These are phyloP conservation scores for Uropsilus gracilis DNA, from an alignment of 2,113 vertebrate genomes.

Conservation along the genomic window DNA sequence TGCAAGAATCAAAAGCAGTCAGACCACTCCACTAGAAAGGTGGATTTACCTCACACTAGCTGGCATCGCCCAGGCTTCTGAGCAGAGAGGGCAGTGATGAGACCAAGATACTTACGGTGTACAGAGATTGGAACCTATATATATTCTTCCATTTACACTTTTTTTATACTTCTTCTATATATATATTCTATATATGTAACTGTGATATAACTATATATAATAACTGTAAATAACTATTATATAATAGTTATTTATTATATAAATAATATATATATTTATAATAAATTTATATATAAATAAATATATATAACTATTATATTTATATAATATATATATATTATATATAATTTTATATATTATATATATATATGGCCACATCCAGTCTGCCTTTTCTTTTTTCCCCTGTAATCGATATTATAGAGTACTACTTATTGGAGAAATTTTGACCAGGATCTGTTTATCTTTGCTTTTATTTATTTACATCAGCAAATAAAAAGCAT, in stretches of 20 bases:
- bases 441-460: neutral
- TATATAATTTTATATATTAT: too few species aligned
- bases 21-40: neutral
- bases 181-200: too few species aligned
- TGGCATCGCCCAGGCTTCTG: neutral
- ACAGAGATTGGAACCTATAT: neutral
- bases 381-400: neutral
- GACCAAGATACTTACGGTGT: neutral
- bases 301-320: too few species aligned
- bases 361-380: rapidly evolving
- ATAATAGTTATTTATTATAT: too few species aligned
- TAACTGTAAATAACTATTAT: too few species aligned
- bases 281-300: too few species aligned
- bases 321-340: too few species aligned
- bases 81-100: neutral
- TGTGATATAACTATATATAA: too few species aligned
- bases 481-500: neutral
- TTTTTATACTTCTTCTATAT: too few species aligned
- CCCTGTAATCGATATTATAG: neutral
- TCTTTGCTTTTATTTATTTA: neutral
- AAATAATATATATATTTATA: too few species aligned
- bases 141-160: too few species aligned
- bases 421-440: neutral
- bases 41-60: neutral
- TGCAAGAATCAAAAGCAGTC: neutral